Percentiles rank a stretch among this genome's conserved stretches.
Conservation (phyloP, 2,113 vertebrate species). For the Madoqua kirkii region DNA sequence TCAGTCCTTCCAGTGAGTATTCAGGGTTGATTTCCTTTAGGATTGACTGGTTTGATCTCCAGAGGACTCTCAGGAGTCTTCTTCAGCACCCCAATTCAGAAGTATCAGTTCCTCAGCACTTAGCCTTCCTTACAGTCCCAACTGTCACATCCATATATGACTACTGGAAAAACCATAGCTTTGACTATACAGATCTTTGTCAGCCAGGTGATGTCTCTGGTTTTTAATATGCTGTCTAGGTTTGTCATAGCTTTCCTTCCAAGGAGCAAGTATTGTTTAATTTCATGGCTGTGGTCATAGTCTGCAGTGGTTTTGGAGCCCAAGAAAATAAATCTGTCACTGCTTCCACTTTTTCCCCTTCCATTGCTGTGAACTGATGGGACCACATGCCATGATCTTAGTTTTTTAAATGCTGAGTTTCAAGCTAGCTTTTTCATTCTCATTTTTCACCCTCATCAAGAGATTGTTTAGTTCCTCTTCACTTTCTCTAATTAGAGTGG, state of each 20-base stretch:
- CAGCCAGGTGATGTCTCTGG: background rate
- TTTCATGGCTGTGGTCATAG: background rate
- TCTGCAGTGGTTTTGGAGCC: background rate
- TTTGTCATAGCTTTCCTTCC: background rate
- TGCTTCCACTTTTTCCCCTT: background rate
- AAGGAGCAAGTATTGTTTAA: background rate
- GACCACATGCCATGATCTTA: background rate
- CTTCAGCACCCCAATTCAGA: background rate
- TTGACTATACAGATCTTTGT: background rate
- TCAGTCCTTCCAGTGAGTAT: background rate
- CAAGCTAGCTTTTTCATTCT: background rate
- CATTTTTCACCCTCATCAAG: background rate
- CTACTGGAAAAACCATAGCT: background rate
- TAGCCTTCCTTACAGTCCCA: background rate
- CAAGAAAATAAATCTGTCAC: background rate
- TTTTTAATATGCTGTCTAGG: background rate
- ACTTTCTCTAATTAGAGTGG: background rate
- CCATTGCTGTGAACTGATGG: background rate
- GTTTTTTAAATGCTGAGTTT: background rate
- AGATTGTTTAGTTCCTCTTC: background rate
- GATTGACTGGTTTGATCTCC: background rate
- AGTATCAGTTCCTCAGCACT: background rate
- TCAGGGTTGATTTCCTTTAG: background rate
- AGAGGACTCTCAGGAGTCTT: background rate
- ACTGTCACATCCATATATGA: background rate